These are phyloP conservation scores for Cyprichromis sp. DNA, from an alignment of 2,113 vertebrate genomes.

Conservation along the genomic window DNA sequence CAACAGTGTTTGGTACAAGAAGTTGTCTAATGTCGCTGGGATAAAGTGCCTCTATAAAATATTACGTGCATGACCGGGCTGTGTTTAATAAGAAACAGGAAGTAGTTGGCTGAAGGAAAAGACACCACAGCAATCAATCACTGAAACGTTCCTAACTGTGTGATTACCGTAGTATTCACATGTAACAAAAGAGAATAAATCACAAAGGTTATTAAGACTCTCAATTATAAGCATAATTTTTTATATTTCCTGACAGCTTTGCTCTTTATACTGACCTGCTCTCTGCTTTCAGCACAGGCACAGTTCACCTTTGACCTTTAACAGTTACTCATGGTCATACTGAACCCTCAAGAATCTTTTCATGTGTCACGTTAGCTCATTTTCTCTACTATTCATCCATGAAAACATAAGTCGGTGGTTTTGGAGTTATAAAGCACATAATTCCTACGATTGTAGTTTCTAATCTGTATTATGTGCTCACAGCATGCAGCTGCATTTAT, in stretches of 20 bases:
- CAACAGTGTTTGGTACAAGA: neutral
- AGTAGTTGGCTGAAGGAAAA: neutral
- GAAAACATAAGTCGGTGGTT: slow-evolving; percentile 38
- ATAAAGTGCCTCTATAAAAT: neutral
- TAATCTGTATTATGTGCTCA: slow-evolving; percentile 23
- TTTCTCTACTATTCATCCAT: slow-evolving; percentile 35
- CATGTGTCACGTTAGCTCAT: slow-evolving; percentile 14
- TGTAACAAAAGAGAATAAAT: slow-evolving; percentile 11
- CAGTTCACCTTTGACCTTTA: slow-evolving; percentile 31
- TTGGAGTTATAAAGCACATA: slow-evolving; percentile 28
- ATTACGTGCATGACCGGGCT: neutral
- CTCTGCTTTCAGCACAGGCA: neutral
- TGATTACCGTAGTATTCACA: neutral
- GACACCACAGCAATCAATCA: slow-evolving; percentile 6
- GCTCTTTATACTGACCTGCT: neutral
- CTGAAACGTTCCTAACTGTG: neutral
- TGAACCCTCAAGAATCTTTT: slow-evolving; percentile 22
- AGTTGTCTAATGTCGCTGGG: neutral
- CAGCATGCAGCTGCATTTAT: slow-evolving; percentile 18
- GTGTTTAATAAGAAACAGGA: neutral
- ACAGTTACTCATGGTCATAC: slow-evolving; percentile 18
- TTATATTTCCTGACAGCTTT: neutral
- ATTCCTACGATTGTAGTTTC: slow-evolving; percentile 1
- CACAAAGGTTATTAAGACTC: neutral
- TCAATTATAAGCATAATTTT: slow-evolving; percentile 11